A percentile compares a stretch with the other conserved stretches of the same genome.
Evolutionary conservation across 1,140 invertebrate species (phyloP).

Genomic region (Hyposmocoma kahamanoa): DNA sequence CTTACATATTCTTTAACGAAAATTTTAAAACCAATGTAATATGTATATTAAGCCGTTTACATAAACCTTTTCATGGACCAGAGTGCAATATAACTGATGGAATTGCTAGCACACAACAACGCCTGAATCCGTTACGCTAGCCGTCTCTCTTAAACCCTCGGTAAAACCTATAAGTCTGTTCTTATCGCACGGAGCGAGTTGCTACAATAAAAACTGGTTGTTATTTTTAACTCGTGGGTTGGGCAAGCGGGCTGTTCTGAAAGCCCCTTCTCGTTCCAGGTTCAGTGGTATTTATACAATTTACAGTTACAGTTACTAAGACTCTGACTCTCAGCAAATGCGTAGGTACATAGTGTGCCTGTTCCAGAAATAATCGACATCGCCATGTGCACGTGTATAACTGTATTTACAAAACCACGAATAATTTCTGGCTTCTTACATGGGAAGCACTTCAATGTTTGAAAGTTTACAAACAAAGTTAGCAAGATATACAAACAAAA

Average conservation of each 20-base stretch:
- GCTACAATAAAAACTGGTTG: constrained; percentile 72
- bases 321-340: too few relatives aligned
- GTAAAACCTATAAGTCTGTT: constrained; percentile 43
- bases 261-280: constrained; percentile 59
- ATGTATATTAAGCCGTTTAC: constrained; percentile 6
- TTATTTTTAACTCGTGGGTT: constrained; percentile 73
- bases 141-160: constrained; percentile 44
- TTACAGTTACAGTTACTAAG: constrained; percentile 8
- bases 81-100: constrained; percentile 49
- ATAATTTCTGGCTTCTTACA: too few relatives aligned
- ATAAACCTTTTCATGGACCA: constrained; percentile 43
- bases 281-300: constrained; percentile 30
- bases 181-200: constrained; percentile 55
- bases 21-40: too few relatives aligned
- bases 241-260: constrained; percentile 54
- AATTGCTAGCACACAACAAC: constrained; percentile 61
- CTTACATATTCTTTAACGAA: too few relatives aligned
- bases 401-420: too few relatives aligned
- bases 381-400: too few relatives aligned
- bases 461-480: too few relatives aligned
- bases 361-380: too few relatives aligned
- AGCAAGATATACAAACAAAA: too few relatives aligned
- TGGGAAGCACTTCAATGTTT: too few relatives aligned
- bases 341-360: too few relatives aligned
- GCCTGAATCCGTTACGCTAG: constrained; percentile 57